Percentiles rank a stretch among this genome's conserved stretches.
phyloP scores from a whole-genome alignment of 2,888 invertebrate genomes.

The Ophraella communa region DNA sequence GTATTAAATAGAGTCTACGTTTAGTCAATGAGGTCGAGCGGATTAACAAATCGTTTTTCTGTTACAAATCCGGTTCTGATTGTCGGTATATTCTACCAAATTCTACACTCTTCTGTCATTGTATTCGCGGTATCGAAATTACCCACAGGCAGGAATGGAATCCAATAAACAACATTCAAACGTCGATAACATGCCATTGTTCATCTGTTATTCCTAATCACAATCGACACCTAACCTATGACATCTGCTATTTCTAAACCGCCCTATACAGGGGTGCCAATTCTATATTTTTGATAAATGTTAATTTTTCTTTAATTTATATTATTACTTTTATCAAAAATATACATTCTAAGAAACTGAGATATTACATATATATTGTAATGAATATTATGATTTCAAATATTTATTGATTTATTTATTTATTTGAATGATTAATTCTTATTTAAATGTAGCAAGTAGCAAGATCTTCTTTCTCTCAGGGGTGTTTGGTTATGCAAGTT shows the following conservation, averaged over 20 bases:
- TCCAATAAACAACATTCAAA: not conserved
- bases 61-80: not conserved
- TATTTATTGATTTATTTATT: no score
- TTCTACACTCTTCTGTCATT: not conserved
- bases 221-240: not conserved
- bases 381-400: no score
- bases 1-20: no score
- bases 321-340: no score
- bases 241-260: not conserved
- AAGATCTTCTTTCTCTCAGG: no score
- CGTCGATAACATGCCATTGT: conserved; percentile 8
- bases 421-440: no score
- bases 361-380: no score
- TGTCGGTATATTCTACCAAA: not conserved
- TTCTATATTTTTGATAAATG: not conserved
- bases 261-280: not conserved
- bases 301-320: no score
- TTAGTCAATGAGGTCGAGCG: no score
- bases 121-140: not conserved
- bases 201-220: conserved; percentile 6
- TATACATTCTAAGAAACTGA: no score
- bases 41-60: not conserved
- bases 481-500: no score
- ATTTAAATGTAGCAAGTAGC: no score
- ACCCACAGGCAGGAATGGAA: not conserved